A percentile compares a stretch with the other conserved stretches of the same genome.
Conservation (phyloP, 2,797 vertebrate species). For the Sarcoramphus papa region DNA sequence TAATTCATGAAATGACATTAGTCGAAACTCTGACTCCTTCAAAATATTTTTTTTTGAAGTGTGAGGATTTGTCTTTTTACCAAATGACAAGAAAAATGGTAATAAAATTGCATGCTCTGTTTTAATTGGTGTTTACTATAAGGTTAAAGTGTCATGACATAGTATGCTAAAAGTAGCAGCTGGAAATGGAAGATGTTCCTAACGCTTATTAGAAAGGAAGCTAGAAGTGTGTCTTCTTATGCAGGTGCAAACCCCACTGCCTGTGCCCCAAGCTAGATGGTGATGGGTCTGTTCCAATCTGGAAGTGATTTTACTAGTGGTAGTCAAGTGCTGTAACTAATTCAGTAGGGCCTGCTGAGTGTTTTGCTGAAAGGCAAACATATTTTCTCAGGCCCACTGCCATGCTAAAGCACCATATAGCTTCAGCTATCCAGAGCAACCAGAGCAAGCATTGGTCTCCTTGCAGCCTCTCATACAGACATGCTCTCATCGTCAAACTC, state of each 20-base stretch:
- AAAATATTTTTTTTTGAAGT: background rate
- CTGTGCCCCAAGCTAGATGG: background rate
- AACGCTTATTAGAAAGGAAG: background rate
- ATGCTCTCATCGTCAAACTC: background rate
- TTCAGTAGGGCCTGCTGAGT: background rate
- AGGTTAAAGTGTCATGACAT: background rate
- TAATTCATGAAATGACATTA: background rate
- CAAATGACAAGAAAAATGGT: background rate
- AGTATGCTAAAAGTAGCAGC: background rate
- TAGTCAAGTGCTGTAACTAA: background rate
- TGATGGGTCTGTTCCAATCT: background rate
- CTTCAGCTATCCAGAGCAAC: background rate
- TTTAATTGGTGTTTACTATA: background rate
- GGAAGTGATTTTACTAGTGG: background rate
- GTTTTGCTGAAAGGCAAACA: background rate
- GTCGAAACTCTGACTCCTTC: background rate
- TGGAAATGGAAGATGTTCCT: background rate
- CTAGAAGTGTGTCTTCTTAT: background rate
- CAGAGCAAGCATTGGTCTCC: background rate
- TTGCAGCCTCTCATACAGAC: background rate
- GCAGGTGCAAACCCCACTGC: background rate
- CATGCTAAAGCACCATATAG: background rate
- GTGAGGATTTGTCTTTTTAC: background rate
- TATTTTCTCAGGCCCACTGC: background rate
- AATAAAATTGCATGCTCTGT: background rate